These are phyloP conservation scores for Arenicola marina DNA, from an alignment of 2,888 invertebrate species.

Conservation along the genomic window DNA sequence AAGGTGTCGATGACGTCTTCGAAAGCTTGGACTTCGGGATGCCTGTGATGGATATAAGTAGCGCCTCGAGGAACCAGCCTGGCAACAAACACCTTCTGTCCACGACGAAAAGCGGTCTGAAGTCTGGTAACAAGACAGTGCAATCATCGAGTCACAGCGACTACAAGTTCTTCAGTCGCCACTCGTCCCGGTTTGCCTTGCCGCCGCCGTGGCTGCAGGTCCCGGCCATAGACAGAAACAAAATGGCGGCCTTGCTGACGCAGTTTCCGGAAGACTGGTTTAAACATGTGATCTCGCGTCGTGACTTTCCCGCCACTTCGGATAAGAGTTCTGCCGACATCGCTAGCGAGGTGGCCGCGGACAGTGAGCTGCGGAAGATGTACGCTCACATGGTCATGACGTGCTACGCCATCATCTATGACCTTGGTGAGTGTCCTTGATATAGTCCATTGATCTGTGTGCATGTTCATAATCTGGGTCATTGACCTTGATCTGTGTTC, in stretches of 20 bases:
- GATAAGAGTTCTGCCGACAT: slow-evolving; percentile 41
- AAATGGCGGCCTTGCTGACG: slow-evolving; percentile 40
- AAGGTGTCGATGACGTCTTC: slow-evolving; percentile 41
- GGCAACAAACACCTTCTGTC: background rate
- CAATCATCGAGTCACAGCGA: no score
- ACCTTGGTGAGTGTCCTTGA: slow-evolving; percentile 15
- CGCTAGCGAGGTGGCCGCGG: slow-evolving; percentile 40
- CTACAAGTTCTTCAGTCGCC: no score
- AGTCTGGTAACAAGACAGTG: no score
- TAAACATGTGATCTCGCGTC: slow-evolving; percentile 42
- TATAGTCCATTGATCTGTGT: no score
- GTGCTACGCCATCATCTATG: slow-evolving; percentile 46
- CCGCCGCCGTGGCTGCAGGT: slow-evolving; percentile 52
- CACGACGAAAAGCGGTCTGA: no score
- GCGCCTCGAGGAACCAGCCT: no score
- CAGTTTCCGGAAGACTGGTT: slow-evolving; percentile 54
- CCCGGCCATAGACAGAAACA: slow-evolving; percentile 48
- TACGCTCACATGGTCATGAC: slow-evolving; percentile 56
- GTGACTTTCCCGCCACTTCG: slow-evolving; percentile 39
- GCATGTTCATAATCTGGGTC: no score
- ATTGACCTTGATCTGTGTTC: no score
- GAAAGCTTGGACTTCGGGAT: slow-evolving; percentile 50
- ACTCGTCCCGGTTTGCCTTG: background rate
- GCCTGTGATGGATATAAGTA: slow-evolving; percentile 46
- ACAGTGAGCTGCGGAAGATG: slow-evolving; percentile 45